Evolutionary conservation across 2,797 vertebrate genomes (phyloP), one percentile per base, ranked within the genome.

Genomic region (Halcyon smyrnensis): DNA sequence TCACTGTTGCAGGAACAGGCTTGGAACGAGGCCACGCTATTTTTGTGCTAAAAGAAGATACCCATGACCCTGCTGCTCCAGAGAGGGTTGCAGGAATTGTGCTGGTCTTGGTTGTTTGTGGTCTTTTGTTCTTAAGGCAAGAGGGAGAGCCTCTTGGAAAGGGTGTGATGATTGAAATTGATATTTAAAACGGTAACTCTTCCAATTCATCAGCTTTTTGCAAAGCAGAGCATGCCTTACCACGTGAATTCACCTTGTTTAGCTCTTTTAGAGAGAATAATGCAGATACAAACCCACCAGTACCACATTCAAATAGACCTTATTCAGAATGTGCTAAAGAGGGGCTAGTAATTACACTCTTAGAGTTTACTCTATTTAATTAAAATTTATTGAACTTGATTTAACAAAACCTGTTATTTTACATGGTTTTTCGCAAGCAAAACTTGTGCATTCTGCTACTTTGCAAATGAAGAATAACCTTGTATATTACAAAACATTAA

Each of bases 31-130:
- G 87, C 96, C 87, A 32, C 9, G 77, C 93, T 95, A 74, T 91
- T 91, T 96, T 88, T 91, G 90, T 94, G 70, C 87, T 45, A 68
- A 53, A 28, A 92, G 85, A 93, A 87, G 80, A 68, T 63, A 60
- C n/a, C 73, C 39, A 9, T 94, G 86, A 74, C 80, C 83, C 80
- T 80, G 70, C 71, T 68, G 64, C 78, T 92, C 67, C 9, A 62
- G 60, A 68, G 63, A 28, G 57, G 8, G 28, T 10, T 76, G 79
- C 63, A 90, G 80, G 54, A 87, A 56, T 67, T 79, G n/a, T 6
- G 0, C 69, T 76, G 50, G 60, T 24, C 50, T 91, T 54, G 16
- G 24, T 27, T 57, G 62, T 37, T 87, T 0, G 0, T 54, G 37
- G 6, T 39, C 50, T 73, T 95, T 67, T 84, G 37, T 63, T 90